Evolutionary conservation across 2,888 invertebrate genomes (phyloP), one percentile per base, ranked within the genome.

Genomic region (Polyploca ridens): DNA sequence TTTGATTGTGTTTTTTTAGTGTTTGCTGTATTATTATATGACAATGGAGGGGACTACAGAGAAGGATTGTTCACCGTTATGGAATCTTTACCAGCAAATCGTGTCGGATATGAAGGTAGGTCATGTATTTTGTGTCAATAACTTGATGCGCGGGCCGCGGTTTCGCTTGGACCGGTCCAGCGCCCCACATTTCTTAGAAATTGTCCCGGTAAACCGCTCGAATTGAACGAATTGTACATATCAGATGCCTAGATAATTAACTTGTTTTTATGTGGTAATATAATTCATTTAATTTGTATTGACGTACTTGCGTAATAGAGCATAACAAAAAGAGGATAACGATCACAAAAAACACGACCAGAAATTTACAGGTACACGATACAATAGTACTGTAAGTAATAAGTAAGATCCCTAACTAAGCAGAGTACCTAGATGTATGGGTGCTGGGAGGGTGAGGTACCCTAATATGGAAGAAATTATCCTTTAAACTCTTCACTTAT

Each of bases 41-140:
- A 94, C 92, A 89, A 97, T 97, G 97, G 96, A 96, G 94, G 95
- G 95, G 83, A 95, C 94, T 85, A 90, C 91, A 63, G 97, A 97
- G 89, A 96, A 97, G 90, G 98, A 98, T 94, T 97, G 97, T 89
- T 97, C 97, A 88, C 98, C 98, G 77, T 94, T 99, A 85, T 99
- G 99, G 91, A 98, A 97, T 86, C 95, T 99, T 78, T 99, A 99
- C 90, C 98, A 99, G 93, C 98, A 98, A 90, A 98, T 99, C 81
- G 97, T 99, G 82, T 97, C 97, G 84, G 99, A 99, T 90, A 97
- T 99, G 97, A 99, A 99, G 97, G 99, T 99, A 95, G 94, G 96
- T 91, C 77, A 75, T 64, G 68, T 67, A 68, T 67, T 62, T 69
- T 64, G 44, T 41, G 58, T 63, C 59, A 54, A 62, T 19, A 33